These are phyloP conservation scores for Atta texana DNA, from an alignment of 1,140 invertebrate species.

Conservation along the genomic window DNA sequence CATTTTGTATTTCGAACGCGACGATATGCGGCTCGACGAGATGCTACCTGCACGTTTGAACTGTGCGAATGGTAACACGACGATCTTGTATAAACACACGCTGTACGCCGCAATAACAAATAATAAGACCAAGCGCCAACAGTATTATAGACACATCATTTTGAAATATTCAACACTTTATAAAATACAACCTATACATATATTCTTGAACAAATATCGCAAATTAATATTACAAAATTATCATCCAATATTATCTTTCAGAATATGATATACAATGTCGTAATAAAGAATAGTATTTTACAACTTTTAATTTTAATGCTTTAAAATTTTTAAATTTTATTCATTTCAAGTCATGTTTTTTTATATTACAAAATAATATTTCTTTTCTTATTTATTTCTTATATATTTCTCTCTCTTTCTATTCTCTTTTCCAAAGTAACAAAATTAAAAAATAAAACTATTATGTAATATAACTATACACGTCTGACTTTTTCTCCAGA, in stretches of 20 bases:
- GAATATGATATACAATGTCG: background rate
- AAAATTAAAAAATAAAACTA: background rate
- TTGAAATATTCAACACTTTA: background rate
- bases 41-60: background rate
- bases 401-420: background rate
- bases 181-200: background rate
- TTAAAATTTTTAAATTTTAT: background rate
- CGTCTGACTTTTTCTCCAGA: background rate
- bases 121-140: background rate
- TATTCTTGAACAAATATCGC: background rate
- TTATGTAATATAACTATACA: background rate
- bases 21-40: background rate
- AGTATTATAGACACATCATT: background rate
- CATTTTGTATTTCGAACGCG: background rate
- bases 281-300: conserved; percentile 1
- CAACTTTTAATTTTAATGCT: background rate
- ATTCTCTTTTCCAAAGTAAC: background rate
- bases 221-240: background rate
- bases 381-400: background rate
- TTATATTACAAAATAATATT: background rate
- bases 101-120: background rate
- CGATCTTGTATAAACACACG: conserved; percentile 4
- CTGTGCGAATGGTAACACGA: background rate
- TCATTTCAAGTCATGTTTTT: background rate
- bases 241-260: background rate